Percentiles rank a stretch among this genome's conserved stretches.
These are phyloP conservation scores for Frankliniella fusca DNA, from an alignment of 2,888 invertebrate genomes.

Conservation along the genomic window DNA sequence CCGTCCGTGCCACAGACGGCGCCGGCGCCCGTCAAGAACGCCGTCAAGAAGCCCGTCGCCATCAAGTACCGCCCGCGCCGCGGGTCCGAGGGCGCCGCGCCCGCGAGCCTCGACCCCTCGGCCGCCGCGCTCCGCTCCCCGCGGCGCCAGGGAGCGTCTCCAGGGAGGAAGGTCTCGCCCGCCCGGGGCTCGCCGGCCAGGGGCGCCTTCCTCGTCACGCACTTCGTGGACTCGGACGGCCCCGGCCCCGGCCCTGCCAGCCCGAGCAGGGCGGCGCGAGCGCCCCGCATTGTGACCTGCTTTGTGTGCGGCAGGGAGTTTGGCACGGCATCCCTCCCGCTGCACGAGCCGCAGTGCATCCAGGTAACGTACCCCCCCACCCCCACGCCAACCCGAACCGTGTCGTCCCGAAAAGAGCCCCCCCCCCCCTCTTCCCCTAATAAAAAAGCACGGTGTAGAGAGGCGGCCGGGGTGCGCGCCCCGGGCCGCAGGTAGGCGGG, in stretches of 20 bases:
- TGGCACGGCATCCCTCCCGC: constrained; percentile 59
- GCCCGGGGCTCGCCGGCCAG: not conserved
- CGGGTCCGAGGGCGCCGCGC: constrained; percentile 26
- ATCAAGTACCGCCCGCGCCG: constrained; percentile 46
- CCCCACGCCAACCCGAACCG: too few relatives aligned
- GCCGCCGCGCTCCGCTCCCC: not conserved
- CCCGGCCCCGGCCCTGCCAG: not conserved
- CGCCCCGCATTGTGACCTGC: constrained; percentile 51
- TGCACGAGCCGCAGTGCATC: constrained; percentile 64
- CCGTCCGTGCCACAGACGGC: constrained; percentile 33
- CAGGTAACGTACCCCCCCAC: constrained; percentile 49
- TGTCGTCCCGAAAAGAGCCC: too few relatives aligned
- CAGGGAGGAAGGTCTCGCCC: not conserved
- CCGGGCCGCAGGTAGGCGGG: too few relatives aligned
- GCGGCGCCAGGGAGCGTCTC: not conserved
- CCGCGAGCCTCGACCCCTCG: not conserved
- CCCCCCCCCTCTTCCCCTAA: too few relatives aligned
- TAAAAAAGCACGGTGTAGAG: too few relatives aligned
- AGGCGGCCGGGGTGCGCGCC: too few relatives aligned
- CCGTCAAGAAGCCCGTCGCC: constrained; percentile 53
- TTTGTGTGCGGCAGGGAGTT: constrained; percentile 64
- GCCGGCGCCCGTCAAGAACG: constrained; percentile 45
- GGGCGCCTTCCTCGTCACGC: constrained; percentile 13
- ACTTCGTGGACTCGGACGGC: constrained; percentile 10
- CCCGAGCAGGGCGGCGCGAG: constrained; percentile 36